Percentiles rank a stretch among this genome's conserved stretches.
Evolutionary conservation across 2,113 vertebrate genomes (phyloP).

Genomic region (Anhinga anhinga): DNA sequence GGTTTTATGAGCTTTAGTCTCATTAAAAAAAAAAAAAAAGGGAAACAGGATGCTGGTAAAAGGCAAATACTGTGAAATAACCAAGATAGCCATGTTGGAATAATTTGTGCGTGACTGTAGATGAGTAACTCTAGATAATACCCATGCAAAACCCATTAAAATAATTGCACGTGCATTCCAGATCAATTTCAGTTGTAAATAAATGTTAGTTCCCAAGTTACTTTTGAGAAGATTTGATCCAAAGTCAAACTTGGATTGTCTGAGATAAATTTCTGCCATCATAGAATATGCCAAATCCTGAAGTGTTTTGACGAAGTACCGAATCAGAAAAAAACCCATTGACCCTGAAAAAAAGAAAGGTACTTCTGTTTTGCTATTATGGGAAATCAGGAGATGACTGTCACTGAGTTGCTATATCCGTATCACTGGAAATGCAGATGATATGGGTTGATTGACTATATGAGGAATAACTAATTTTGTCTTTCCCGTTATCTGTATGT

Average conservation of each 20-base stretch:
- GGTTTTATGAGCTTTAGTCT: not conserved
- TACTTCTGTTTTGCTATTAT: not conserved
- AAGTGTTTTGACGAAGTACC: not conserved
- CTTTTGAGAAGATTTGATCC: not conserved
- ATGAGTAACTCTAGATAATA: not conserved
- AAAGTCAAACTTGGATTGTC: not conserved
- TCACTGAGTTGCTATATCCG: not conserved
- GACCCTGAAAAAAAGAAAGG: not conserved
- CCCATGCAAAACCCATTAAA: not conserved
- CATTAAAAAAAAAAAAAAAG: too few species aligned
- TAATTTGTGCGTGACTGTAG: not conserved
- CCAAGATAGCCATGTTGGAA: not conserved
- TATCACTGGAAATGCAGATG: not conserved
- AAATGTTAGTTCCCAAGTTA: not conserved
- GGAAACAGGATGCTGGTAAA: not conserved
- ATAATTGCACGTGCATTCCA: not conserved
- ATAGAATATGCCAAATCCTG: not conserved
- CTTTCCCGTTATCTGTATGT: not conserved
- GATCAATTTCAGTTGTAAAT: not conserved
- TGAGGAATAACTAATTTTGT: not conserved
- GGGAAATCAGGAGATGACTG: not conserved
- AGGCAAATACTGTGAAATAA: not conserved
- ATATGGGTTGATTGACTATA: not conserved
- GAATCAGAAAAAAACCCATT: fast-evolving
- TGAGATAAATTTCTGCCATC: not conserved